Evolutionary conservation across 2,888 invertebrate genomes (phyloP).

Genomic region (Buathra laborator): DNA sequence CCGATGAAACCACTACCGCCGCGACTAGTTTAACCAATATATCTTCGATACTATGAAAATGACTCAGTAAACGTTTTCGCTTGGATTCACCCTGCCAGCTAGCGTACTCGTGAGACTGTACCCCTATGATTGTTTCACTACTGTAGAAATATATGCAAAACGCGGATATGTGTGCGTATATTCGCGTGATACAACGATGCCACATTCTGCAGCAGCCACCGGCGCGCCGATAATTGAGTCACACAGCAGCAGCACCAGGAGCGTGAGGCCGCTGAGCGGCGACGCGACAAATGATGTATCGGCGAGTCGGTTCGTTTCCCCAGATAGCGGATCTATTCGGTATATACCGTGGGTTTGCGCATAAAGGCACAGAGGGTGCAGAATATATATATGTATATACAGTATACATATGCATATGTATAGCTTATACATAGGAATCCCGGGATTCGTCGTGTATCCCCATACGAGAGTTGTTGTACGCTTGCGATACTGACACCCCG

Average conservation of each 20-base stretch:
- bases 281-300: slow-evolving; percentile 79
- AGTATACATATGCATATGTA: slow-evolving; percentile 7
- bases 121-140: too few species aligned
- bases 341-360: slow-evolving; percentile 44
- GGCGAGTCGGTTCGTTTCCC: slow-evolving; percentile 78
- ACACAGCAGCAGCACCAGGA: slow-evolving; percentile 61
- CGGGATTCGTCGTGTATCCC: slow-evolving; percentile 17
- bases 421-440: slow-evolving; percentile 18
- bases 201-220: slow-evolving; percentile 46
- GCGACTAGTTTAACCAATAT: not conserved
- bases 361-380: slow-evolving; percentile 7
- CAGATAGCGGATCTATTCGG: slow-evolving; percentile 81
- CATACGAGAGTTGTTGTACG: slow-evolving; percentile 49
- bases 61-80: slow-evolving; percentile 58
- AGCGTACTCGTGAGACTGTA: slow-evolving; percentile 1
- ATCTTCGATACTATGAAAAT: slow-evolving; percentile 41
- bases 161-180: slow-evolving; percentile 12
- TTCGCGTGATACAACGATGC: slow-evolving; percentile 24
- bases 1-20: slow-evolving; percentile 4
- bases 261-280: slow-evolving; percentile 62
- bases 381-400: not conserved
- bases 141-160: slow-evolving; percentile 53
- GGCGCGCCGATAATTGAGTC: slow-evolving; percentile 77
- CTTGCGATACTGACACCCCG: slow-evolving; percentile 52
- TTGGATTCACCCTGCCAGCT: slow-evolving; percentile 32